These are phyloP conservation scores for Drosophila macrospina DNA, from an alignment of 2,888 invertebrate species.

Conservation along the genomic window DNA sequence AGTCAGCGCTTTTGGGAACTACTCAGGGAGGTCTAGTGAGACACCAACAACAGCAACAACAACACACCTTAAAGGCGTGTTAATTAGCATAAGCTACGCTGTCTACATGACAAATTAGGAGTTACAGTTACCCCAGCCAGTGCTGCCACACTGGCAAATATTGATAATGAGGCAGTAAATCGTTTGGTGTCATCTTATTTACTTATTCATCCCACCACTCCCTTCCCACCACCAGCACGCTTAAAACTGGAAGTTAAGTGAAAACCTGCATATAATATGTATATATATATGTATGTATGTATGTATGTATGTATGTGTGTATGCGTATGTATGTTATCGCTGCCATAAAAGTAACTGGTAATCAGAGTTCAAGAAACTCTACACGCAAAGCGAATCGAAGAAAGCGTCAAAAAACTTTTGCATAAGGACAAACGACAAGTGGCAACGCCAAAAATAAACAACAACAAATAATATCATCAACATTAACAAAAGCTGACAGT, in stretches of 20 bases:
- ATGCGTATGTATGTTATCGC: slow-evolving; percentile 46
- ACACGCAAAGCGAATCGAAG: slow-evolving; percentile 54
- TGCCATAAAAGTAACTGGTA: slow-evolving; percentile 73
- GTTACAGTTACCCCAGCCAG: slow-evolving; percentile 25
- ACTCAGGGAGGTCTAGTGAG: slow-evolving; percentile 17
- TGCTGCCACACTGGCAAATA: slow-evolving; percentile 52
- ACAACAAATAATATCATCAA: not conserved
- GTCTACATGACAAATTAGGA: slow-evolving; percentile 38
- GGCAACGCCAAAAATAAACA: slow-evolving; percentile 39
- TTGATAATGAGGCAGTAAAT: slow-evolving; percentile 69
- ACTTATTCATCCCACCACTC: not conserved
- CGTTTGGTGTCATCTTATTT: slow-evolving; percentile 44
- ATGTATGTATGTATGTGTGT: slow-evolving; percentile 2
- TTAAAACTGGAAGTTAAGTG: not conserved
- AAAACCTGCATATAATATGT: slow-evolving; percentile 29
- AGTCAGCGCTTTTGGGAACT: slow-evolving; percentile 44
- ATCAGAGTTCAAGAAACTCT: slow-evolving; percentile 67
- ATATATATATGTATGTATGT: not conserved
- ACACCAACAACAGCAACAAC: slow-evolving; percentile 5
- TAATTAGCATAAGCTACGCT: slow-evolving; percentile 45
- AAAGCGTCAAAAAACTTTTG: slow-evolving; percentile 46
- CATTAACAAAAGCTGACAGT: slow-evolving; percentile 33
- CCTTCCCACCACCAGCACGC: not conserved
- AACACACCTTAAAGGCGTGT: slow-evolving; percentile 45
- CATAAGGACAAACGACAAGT: slow-evolving; percentile 64